phyloP scores from a whole-genome alignment of 1,140 invertebrate species.

The Rhyacophila brunnea region DNA sequence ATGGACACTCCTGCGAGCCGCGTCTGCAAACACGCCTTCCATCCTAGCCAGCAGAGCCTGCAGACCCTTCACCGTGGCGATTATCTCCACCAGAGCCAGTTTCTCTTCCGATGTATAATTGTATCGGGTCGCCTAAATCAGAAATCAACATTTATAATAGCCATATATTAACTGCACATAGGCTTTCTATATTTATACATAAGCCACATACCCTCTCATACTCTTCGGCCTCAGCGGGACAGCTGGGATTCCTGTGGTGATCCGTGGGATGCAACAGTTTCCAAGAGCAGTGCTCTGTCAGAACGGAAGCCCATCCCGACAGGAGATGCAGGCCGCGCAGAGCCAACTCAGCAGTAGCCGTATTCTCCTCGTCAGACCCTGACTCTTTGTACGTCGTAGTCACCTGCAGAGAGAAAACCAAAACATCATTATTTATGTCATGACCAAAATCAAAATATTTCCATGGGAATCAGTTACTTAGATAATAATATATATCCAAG shows the following conservation, averaged over 20 bases:
- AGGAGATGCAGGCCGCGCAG: constrained; percentile 89
- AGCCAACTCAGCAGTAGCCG: constrained; percentile 88
- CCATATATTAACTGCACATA: not conserved
- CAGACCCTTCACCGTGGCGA: constrained; percentile 98
- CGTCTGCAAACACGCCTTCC: constrained; percentile 96
- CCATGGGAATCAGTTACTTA: too few species aligned
- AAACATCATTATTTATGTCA: too few species aligned
- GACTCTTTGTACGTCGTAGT: constrained; percentile 93
- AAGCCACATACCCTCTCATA: constrained; percentile 81
- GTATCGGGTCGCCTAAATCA: constrained; percentile 80
- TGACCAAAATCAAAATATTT: too few species aligned
- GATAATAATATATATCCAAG: too few species aligned
- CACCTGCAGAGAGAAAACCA: constrained; percentile 50
- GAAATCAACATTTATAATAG: not conserved
- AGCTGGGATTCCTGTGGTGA: constrained; percentile 93
- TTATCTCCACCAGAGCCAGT: constrained; percentile 96
- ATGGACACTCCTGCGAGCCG: constrained; percentile 93
- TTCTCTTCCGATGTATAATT: constrained; percentile 98
- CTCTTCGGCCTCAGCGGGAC: constrained; percentile 96
- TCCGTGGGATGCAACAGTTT: constrained; percentile 97
- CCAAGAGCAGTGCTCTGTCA: constrained; percentile 98
- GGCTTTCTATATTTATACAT: too few species aligned
- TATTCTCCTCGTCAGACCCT: constrained; percentile 89
- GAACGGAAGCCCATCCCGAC: constrained; percentile 95
- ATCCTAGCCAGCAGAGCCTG: constrained; percentile 97